Conservation (phyloP, 2,797 vertebrate genomes). For the Falco berigora region DNA sequence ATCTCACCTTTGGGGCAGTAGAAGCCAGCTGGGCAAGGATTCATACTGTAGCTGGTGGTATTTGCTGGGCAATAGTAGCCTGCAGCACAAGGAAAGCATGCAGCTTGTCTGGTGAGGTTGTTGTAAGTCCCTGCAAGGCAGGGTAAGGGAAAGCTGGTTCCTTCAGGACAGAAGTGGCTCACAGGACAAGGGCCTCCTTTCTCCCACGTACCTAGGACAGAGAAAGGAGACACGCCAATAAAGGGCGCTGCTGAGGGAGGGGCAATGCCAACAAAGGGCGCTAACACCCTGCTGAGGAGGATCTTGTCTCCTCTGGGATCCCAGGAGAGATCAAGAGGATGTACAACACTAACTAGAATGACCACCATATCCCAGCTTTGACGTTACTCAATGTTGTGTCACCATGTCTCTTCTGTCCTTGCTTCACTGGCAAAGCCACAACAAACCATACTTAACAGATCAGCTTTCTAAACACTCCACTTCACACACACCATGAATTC, state of each 20-base stretch:
- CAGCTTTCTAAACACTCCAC: background rate
- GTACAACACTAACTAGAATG: background rate
- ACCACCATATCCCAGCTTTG: background rate
- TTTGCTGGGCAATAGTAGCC: constrained; percentile 89
- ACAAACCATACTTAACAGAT: background rate
- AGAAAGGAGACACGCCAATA: background rate
- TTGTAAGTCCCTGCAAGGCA: constrained; percentile 86
- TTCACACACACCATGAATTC: background rate
- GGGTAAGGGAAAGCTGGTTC: constrained; percentile 73
- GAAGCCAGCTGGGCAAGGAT: constrained; percentile 87
- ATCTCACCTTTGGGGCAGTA: constrained; percentile 87
- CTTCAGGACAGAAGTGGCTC: constrained; percentile 85
- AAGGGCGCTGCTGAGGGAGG: background rate
- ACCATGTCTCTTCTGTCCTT: background rate
- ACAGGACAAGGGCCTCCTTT: constrained; percentile 79
- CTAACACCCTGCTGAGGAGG: background rate
- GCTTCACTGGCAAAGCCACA: background rate
- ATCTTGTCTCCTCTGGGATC: background rate
- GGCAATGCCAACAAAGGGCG: background rate
- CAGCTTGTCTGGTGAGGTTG: constrained; percentile 80
- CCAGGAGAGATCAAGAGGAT: background rate
- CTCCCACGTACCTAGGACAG: constrained; percentile 29
- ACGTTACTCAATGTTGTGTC: background rate
- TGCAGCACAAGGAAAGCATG: constrained; percentile 82
- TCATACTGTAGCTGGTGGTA: constrained; percentile 74